These are phyloP conservation scores for Plumapathes pennacea DNA, from an alignment of 92 coral and sea anemone genomes.

Conservation along the genomic window DNA sequence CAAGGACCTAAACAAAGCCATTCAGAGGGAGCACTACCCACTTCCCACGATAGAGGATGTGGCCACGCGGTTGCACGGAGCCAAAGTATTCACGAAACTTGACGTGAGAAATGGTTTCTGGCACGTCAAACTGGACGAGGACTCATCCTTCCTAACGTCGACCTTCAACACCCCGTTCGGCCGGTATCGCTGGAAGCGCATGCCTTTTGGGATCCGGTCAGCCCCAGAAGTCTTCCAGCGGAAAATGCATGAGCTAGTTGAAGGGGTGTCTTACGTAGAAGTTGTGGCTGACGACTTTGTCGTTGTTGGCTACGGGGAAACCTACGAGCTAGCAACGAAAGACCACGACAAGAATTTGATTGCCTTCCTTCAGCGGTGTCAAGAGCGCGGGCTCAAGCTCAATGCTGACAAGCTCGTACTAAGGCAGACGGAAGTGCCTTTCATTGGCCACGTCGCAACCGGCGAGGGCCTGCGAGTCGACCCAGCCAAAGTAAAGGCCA, in stretches of 20 bases:
- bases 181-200: constrained; percentile 43
- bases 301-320: constrained; percentile 6
- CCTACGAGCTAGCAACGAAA: background rate
- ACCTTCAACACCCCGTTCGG: constrained; percentile 69
- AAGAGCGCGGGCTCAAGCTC: constrained; percentile 4
- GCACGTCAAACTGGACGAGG: constrained; percentile 57
- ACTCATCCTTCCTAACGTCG: constrained; percentile 39
- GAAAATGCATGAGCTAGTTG: constrained; percentile 65
- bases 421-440: constrained; percentile 1
- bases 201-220: constrained; percentile 57
- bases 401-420: background rate
- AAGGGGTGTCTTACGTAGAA: constrained; percentile 59
- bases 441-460: constrained; percentile 6
- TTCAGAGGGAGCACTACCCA: constrained; percentile 59
- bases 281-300: constrained; percentile 68
- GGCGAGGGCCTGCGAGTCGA: background rate
- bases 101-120: constrained; percentile 74
- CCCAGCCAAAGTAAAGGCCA: constrained; percentile 6
- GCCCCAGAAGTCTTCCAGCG: constrained; percentile 65
- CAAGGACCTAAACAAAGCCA: constrained; percentile 52
- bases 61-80: constrained; percentile 57
- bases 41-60: constrained; percentile 74
- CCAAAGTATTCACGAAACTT: constrained; percentile 50
- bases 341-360: background rate
- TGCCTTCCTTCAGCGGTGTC: constrained; percentile 4